phyloP scores from a whole-genome alignment of 2,113 vertebrate genomes.

The Bubo bubo region DNA sequence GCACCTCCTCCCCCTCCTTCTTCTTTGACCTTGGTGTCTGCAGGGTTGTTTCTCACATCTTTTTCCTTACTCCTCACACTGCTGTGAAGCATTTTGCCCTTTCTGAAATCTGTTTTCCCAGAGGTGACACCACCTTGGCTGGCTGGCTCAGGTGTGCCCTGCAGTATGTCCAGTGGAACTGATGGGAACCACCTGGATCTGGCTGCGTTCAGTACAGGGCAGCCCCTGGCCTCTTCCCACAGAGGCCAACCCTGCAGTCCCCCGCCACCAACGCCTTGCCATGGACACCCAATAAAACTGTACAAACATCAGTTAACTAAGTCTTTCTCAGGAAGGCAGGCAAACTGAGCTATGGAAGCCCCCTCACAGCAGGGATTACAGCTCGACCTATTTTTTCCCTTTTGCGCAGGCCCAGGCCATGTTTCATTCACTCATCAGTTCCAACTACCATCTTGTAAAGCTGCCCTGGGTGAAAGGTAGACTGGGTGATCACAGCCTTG shows the following conservation, averaged over 20 bases:
- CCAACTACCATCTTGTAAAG: not conserved
- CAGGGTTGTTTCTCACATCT: not conserved
- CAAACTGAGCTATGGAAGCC: not conserved
- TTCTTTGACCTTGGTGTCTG: not conserved
- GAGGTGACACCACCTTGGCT: not conserved
- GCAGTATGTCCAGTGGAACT: not conserved
- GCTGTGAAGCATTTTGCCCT: not conserved
- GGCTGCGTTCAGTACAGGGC: accelerated
- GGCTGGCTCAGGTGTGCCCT: not conserved
- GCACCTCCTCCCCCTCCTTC: not conserved
- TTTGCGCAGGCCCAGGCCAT: accelerated
- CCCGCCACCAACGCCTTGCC: not conserved
- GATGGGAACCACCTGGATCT: accelerated
- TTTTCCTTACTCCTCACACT: not conserved
- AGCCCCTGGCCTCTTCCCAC: not conserved
- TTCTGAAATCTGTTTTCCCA: not conserved
- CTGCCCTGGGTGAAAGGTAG: not conserved
- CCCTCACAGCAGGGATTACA: not conserved
- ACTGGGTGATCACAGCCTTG: not conserved
- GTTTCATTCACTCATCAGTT: not conserved
- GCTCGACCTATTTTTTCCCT: not conserved
- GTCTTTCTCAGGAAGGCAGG: not conserved
- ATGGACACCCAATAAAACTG: not conserved
- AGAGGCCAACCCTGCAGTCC: not conserved
- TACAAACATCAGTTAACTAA: not conserved